Percentiles rank a stretch among this genome's conserved stretches.
Conservation (phyloP, 1,140 invertebrate genomes). For the Mamestra configurata region DNA sequence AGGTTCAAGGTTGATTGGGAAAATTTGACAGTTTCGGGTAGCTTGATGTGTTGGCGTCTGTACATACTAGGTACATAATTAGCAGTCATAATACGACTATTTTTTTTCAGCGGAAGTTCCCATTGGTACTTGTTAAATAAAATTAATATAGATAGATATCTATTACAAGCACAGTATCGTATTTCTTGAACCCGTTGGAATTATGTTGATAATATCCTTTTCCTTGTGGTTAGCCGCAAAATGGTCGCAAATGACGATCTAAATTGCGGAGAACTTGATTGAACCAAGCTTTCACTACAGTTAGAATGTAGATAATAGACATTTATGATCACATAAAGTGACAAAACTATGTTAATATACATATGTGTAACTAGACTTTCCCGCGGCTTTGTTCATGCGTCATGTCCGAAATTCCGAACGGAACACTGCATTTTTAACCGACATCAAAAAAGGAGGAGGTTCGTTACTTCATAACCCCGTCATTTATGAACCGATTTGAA, state of each 20-base stretch:
- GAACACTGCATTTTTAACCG: too few species aligned
- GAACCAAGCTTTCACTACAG: not conserved
- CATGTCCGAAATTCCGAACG: too few species aligned
- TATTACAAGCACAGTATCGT: not conserved
- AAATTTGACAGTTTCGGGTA: too few species aligned
- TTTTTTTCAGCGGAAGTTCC: not conserved
- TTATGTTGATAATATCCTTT: not conserved
- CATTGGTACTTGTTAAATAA: constrained; percentile 5
- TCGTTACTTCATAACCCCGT: too few species aligned
- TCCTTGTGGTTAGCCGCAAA: constrained; percentile 4
- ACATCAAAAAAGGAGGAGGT: too few species aligned
- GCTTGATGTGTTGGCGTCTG: too few species aligned
- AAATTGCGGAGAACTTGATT: not conserved
- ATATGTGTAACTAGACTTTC: too few species aligned
- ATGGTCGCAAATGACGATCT: not conserved
- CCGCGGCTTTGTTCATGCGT: too few species aligned
- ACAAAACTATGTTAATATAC: not conserved
- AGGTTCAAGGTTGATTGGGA: too few species aligned
- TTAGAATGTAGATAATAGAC: not conserved
- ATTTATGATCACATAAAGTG: not conserved
- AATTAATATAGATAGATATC: not conserved
- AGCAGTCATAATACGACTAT: not conserved
- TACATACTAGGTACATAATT: not conserved
- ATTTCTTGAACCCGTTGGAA: not conserved
- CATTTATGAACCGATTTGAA: too few species aligned